Evolutionary conservation across 2,797 vertebrate genomes (phyloP).

Genomic region (Paratrypauchen microcephalus): DNA sequence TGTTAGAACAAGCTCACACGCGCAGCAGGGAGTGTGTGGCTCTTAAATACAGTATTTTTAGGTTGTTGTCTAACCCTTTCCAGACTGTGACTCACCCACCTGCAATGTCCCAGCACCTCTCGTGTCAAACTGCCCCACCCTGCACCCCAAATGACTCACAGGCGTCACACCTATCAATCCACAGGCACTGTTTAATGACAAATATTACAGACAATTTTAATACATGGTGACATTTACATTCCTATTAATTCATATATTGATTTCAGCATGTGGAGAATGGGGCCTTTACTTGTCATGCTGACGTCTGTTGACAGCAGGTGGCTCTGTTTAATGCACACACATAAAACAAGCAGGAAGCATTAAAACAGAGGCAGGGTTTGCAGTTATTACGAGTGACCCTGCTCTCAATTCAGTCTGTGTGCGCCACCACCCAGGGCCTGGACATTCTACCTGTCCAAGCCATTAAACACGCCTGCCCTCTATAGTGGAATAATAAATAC

Average conservation of each 20-base stretch:
- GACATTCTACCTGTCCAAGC: constrained; percentile 50
- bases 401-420: constrained; percentile 56
- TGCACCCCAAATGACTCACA: constrained; percentile 41
- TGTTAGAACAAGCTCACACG: constrained; percentile 51
- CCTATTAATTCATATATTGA: constrained; percentile 57
- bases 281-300: constrained; percentile 50
- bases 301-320: constrained; percentile 61
- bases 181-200: constrained; percentile 19
- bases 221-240: constrained; percentile 25
- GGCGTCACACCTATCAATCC: constrained; percentile 24
- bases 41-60: constrained; percentile 40
- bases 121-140: constrained; percentile 50
- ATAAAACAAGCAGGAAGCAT: constrained; percentile 76
- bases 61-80: constrained; percentile 19
- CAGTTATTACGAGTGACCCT: constrained; percentile 44
- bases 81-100: constrained; percentile 69
- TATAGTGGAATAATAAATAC: constrained; percentile 65
- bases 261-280: constrained; percentile 34
- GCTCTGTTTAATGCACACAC: constrained; percentile 67
- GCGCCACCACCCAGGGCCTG: constrained; percentile 31
- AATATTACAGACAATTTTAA: constrained; percentile 21
- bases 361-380: constrained; percentile 58
- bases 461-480: constrained; percentile 55
- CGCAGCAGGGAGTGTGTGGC: constrained; percentile 47
- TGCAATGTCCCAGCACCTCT: constrained; percentile 34